Conservation (phyloP, 1,140 invertebrate genomes). For the Cryptotermes secundus region DNA sequence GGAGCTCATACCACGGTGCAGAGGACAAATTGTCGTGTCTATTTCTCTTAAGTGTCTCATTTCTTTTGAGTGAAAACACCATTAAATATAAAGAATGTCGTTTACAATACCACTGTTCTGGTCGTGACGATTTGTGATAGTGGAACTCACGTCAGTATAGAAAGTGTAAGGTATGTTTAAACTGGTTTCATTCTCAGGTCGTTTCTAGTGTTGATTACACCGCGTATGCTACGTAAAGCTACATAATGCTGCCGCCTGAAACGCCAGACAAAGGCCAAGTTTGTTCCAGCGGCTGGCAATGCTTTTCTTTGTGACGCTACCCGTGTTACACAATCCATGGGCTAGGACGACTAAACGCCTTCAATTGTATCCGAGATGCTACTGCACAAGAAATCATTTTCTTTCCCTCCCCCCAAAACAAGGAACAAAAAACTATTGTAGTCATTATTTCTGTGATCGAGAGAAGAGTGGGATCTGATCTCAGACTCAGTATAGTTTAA, state of each 20-base stretch:
- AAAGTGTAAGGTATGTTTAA: not conserved
- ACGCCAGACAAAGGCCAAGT: not conserved
- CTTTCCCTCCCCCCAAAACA: not conserved
- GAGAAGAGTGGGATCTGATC: not conserved
- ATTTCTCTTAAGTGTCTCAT: too few species aligned
- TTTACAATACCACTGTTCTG: not conserved
- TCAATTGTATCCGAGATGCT: not conserved
- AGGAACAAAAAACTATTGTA: not conserved
- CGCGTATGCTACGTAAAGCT: not conserved
- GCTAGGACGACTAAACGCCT: not conserved
- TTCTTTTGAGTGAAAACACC: too few species aligned
- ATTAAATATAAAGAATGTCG: too few species aligned
- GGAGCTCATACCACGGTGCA: too few species aligned
- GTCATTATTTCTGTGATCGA: conserved; percentile 7
- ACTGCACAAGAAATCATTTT: conserved; percentile 19
- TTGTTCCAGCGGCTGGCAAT: not conserved
- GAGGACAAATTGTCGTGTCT: too few species aligned
- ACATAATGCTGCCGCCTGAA: not conserved
- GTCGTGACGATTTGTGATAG: not conserved
- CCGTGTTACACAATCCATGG: not conserved
- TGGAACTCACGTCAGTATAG: not conserved
- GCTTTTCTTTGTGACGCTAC: conserved; percentile 1
- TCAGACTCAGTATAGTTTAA: not conserved
- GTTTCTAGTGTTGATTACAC: too few species aligned
- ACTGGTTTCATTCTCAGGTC: not conserved